Evolutionary conservation across 37 sponge, comb jelly and placozoan genomes (phyloP).

Genomic region (Amphimedon queenslandica): DNA sequence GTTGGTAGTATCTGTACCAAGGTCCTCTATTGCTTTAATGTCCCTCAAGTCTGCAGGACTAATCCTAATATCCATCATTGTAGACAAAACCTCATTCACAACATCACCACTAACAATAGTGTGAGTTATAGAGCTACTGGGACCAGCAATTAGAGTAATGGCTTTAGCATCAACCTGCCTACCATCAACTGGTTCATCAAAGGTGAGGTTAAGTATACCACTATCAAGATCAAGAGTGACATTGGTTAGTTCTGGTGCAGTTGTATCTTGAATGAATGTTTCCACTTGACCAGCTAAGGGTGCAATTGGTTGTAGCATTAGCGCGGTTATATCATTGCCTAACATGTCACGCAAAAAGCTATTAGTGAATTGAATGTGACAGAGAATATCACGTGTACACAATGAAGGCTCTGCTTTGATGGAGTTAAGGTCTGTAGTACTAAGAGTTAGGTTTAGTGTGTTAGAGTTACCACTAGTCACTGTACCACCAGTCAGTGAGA

Average conservation of each 20-base stretch:
- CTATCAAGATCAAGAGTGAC: conserved; percentile 70
- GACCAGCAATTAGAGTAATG: conserved; percentile 31
- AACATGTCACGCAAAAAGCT: conserved; percentile 70
- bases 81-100: not conserved
- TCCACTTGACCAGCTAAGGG: conserved; percentile 8
- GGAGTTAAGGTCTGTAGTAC: conserved; percentile 42
- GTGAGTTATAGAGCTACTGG: conserved; percentile 9
- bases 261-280: conserved; percentile 45
- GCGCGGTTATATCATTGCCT: conserved; percentile 49
- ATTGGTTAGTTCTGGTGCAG: conserved; percentile 44
- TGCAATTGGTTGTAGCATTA: conserved; percentile 3
- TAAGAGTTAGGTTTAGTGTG: conserved; percentile 35
- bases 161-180: conserved; percentile 26
- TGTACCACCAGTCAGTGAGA: conserved; percentile 34
- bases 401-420: conserved; percentile 51
- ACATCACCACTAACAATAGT: conserved; percentile 20
- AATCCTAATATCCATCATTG: conserved; percentile 21
- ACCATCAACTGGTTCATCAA: conserved; percentile 79
- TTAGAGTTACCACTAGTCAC: conserved; percentile 37
- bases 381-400: conserved; percentile 42
- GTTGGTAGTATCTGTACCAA: conserved; percentile 58
- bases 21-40: conserved; percentile 42
- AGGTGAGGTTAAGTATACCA: conserved; percentile 54
- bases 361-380: conserved; percentile 56
- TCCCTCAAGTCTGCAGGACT: conserved; percentile 42